Percentiles rank a stretch among this genome's conserved stretches.
Conservation (phyloP, 1,140 invertebrate species). For the Lordiphosa mommai region DNA sequence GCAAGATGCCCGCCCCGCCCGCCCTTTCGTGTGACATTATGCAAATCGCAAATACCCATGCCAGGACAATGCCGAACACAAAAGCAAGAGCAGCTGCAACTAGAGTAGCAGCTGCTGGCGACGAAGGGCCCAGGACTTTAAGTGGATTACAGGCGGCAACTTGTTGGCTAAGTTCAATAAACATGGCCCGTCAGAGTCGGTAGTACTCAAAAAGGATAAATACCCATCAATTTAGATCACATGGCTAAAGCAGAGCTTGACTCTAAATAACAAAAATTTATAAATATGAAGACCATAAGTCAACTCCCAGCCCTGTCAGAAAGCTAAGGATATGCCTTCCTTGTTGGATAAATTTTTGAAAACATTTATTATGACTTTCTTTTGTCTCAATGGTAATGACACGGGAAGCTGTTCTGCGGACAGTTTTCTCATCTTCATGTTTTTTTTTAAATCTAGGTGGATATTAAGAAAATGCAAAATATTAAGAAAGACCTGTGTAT, state of each 20-base stretch:
- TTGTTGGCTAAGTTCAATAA: slow-evolving; percentile 51
- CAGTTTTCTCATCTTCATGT: too few species aligned
- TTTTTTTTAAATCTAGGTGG: too few species aligned
- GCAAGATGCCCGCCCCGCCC: neutral
- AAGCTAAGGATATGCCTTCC: too few species aligned
- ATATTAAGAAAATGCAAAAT: too few species aligned
- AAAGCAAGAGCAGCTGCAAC: neutral
- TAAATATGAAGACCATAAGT: too few species aligned
- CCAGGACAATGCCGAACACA: slow-evolving; percentile 29
- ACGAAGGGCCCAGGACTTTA: slow-evolving; percentile 29
- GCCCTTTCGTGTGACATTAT: slow-evolving; percentile 35
- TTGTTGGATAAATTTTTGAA: too few species aligned
- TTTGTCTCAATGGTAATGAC: too few species aligned
- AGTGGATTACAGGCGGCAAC: slow-evolving; percentile 51
- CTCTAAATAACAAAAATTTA: neutral
- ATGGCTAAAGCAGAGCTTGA: slow-evolving; percentile 1
- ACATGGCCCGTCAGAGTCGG: slow-evolving; percentile 18
- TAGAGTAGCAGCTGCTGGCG: slow-evolving; percentile 5
- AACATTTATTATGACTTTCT: too few species aligned
- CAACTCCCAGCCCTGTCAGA: too few species aligned
- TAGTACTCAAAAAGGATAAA: slow-evolving; percentile 5
- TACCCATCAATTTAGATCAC: slow-evolving; percentile 2
- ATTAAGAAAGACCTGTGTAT: too few species aligned
- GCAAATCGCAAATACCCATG: slow-evolving; percentile 28
- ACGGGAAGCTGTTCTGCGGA: too few species aligned